Base-by-base conservation (phyloP, 2,113 vertebrate genomes). In the Capreolus pygargus region DNA sequence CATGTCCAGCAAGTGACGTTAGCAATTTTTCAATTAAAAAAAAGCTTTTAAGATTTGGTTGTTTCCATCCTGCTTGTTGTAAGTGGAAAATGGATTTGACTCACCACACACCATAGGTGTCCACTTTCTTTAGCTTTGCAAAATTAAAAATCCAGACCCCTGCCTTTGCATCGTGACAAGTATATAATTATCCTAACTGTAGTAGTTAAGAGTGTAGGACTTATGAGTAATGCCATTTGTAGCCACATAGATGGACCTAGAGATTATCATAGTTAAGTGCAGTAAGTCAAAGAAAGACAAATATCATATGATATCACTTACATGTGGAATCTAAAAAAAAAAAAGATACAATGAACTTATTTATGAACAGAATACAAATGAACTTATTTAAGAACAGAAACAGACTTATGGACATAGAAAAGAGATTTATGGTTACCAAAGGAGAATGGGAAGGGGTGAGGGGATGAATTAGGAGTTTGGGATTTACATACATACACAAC, bases 131-230 rank as follows among this genome's bases (percentile, higher is more conserved):
- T 52, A 43, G 6, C 11, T 86, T 86, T 64, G 21, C 12, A 90
- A 70, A 36, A 45, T 89, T 55, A 88, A 74, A 61, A 21, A 14
- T 13, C 9, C 13, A 50, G 19, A 25, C 36, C 6, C 58, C n/a
- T 85, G 36, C 50, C 39, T 89, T 50, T 21, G 60, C n/a, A n/a
- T 61, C 39, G 13, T 45, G 16, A 55, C 6, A 25, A 3, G 17
- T 7, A 16, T 0, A 2, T 15, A 5, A 2, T n/a, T 52, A 14
- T n/a, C 19, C 39, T 52, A 8, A 25, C 16, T 6, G 4, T 16
- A 6, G 13, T 19, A 52, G 67, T 16, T n/a, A 33, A 3, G 16
- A 47, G 50, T 3, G 14, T 17, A 6, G 50, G 17, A 1, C 57
- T 8, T 54, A 60, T 14, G 19, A 54, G 8, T 82, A 50, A 25